Conservation (phyloP, 1,140 invertebrate species). For the Homalodisca vitripennis region DNA sequence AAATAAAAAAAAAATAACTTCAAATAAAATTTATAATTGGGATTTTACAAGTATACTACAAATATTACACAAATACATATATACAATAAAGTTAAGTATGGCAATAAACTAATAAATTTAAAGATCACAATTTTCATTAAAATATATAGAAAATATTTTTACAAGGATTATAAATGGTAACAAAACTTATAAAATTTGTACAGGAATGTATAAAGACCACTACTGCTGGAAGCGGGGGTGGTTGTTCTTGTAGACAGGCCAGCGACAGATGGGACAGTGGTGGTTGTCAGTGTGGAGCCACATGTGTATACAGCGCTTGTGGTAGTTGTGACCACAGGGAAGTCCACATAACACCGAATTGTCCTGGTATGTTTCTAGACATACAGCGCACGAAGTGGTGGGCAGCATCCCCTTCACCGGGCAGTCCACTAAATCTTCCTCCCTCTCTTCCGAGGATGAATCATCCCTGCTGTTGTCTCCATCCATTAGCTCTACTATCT, state of each 20-base stretch:
- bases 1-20: too few relatives aligned
- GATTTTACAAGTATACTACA: too few relatives aligned
- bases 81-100: too few relatives aligned
- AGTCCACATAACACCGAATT: slow-evolving; percentile 51
- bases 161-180: not conserved
- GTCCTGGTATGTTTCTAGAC: slow-evolving; percentile 52
- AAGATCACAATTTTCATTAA: not conserved
- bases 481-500: slow-evolving; percentile 30
- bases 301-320: slow-evolving; percentile 53
- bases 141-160: not conserved
- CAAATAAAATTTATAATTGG: too few relatives aligned
- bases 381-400: slow-evolving; percentile 54
- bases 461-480: not conserved
- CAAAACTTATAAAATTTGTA: slow-evolving; percentile 9
- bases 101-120: slow-evolving; percentile 1
- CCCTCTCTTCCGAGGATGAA: slow-evolving; percentile 11
- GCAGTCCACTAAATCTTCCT: not conserved
- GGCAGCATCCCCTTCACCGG: slow-evolving; percentile 25
- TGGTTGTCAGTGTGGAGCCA: slow-evolving; percentile 56
- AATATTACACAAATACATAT: too few relatives aligned
- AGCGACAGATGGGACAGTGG: slow-evolving; percentile 56
- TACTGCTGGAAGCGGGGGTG: slow-evolving; percentile 18
- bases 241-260: slow-evolving; percentile 51
- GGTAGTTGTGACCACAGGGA: slow-evolving; percentile 57
- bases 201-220: not conserved